These are phyloP conservation scores for Ooceraea biroi DNA, from an alignment of 1,140 invertebrate genomes.

Conservation along the genomic window DNA sequence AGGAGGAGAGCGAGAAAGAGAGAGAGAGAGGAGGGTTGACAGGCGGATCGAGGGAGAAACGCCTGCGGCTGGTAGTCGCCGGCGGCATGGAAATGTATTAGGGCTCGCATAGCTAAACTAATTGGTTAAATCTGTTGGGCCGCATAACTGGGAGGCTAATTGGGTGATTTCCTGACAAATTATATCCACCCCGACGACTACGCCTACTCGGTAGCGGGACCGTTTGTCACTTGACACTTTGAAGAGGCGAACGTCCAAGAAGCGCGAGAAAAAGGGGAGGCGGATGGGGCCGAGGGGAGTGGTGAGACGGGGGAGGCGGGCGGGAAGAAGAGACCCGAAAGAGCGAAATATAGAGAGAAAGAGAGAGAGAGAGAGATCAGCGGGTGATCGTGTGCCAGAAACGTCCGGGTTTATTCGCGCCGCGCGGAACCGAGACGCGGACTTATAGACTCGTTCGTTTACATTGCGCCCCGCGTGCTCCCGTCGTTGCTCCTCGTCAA, in stretches of 20 bases:
- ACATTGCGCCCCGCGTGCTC: conserved; percentile 65
- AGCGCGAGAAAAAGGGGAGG: conserved; percentile 55
- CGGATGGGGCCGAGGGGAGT: not conserved
- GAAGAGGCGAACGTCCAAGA: conserved; percentile 77
- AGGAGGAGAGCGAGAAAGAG: not conserved
- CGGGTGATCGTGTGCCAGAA: conserved; percentile 61
- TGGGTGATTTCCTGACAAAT: conserved; percentile 87
- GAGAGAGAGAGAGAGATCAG: too few species aligned
- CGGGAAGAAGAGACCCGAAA: conserved; percentile 35
- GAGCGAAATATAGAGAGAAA: conserved; percentile 59
- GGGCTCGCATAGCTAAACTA: conserved; percentile 86
- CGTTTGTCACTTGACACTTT: conserved; percentile 86
- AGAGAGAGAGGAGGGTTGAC: conserved; percentile 50
- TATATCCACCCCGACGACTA: conserved; percentile 85
- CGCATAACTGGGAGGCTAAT: conserved; percentile 87
- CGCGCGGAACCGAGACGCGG: conserved; percentile 70
- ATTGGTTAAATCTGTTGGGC: conserved; percentile 87
- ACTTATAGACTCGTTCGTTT: conserved; percentile 79
- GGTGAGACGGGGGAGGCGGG: not conserved
- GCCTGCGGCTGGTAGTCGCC: conserved; percentile 72
- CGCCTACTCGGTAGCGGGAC: conserved; percentile 83
- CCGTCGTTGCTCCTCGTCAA: conserved; percentile 4
- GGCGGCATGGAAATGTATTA: conserved; percentile 84
- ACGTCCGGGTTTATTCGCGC: conserved; percentile 80
- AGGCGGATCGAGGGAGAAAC: conserved; percentile 46